Percentiles rank a stretch among this genome's conserved stretches.
Evolutionary conservation across 2,888 invertebrate genomes (phyloP).

Genomic region (Cheilosia pagana): DNA sequence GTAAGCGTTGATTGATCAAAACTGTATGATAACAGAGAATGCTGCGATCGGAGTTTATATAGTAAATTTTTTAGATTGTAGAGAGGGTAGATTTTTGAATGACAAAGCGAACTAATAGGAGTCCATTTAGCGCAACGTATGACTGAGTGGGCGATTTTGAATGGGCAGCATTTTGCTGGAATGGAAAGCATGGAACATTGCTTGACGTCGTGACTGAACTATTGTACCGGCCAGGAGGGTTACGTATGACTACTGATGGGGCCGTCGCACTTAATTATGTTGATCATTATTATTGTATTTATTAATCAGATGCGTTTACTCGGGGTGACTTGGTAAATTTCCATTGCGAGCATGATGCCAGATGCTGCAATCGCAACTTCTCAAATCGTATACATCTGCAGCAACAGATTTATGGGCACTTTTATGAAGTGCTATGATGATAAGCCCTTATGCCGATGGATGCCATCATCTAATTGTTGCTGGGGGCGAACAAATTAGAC

Average conservation of each 20-base stretch:
- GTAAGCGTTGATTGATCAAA: constrained; percentile 65
- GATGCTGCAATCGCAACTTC: background rate
- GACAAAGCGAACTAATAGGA: constrained; percentile 43
- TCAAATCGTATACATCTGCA: background rate
- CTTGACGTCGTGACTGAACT: constrained; percentile 27
- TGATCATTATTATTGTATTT: constrained; percentile 35
- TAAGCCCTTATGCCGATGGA: background rate
- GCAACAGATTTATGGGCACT: background rate
- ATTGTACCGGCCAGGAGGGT: constrained; percentile 8
- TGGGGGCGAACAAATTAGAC: no score
- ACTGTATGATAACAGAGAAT: constrained; percentile 72
- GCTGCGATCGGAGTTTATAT: constrained; percentile 72
- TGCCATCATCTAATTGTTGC: background rate
- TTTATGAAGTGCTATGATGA: background rate
- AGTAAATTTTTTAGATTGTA: constrained; percentile 45
- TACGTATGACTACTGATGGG: constrained; percentile 1
- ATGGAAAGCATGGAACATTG: constrained; percentile 29
- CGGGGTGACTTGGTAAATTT: constrained; percentile 18
- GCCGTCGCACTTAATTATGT: constrained; percentile 44
- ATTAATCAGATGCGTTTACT: constrained; percentile 9
- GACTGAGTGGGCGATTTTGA: constrained; percentile 48
- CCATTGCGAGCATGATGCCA: background rate
- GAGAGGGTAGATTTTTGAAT: constrained; percentile 28
- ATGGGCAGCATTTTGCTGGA: constrained; percentile 12
- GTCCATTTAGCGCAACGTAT: constrained; percentile 45